phyloP scores from a whole-genome alignment of 2,888 invertebrate genomes.

The Galeruca laticollis region DNA sequence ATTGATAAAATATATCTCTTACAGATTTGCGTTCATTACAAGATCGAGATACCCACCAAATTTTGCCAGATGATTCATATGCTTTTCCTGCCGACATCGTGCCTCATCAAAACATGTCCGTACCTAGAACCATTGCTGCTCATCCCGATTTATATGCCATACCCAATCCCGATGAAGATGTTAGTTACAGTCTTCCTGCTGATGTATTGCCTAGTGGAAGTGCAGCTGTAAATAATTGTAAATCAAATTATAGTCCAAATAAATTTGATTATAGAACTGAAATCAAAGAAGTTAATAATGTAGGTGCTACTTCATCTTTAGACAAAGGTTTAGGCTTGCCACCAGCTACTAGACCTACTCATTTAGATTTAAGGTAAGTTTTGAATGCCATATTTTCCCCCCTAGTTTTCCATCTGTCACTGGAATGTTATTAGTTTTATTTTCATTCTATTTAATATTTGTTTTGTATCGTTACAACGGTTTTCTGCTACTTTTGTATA shows the following conservation, averaged over 20 bases:
- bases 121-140: slow-evolving; percentile 51
- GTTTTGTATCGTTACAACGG: no score
- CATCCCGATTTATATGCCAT: slow-evolving; percentile 56
- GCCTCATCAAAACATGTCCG: slow-evolving; percentile 55
- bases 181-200: slow-evolving; percentile 65
- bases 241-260: slow-evolving; percentile 43
- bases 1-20: not conserved
- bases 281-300: slow-evolving; percentile 53
- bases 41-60: slow-evolving; percentile 55
- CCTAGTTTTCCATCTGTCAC: no score
- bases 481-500: no score
- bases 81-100: slow-evolving; percentile 71
- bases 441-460: no score
- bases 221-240: slow-evolving; percentile 36
- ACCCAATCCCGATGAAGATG: slow-evolving; percentile 60
- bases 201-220: slow-evolving; percentile 57
- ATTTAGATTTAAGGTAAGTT: slow-evolving; percentile 63
- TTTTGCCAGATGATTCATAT: slow-evolving; percentile 67
- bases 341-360: slow-evolving; percentile 61
- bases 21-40: slow-evolving; percentile 2
- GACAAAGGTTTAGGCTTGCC: slow-evolving; percentile 46
- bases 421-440: no score
- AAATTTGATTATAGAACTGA: slow-evolving; percentile 46
- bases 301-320: slow-evolving; percentile 49
- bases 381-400: no score